A percentile compares a stretch with the other conserved stretches of the same genome.
These are phyloP conservation scores for Ridgeia piscesae DNA, from an alignment of 1,140 invertebrate genomes.

Conservation along the genomic window DNA sequence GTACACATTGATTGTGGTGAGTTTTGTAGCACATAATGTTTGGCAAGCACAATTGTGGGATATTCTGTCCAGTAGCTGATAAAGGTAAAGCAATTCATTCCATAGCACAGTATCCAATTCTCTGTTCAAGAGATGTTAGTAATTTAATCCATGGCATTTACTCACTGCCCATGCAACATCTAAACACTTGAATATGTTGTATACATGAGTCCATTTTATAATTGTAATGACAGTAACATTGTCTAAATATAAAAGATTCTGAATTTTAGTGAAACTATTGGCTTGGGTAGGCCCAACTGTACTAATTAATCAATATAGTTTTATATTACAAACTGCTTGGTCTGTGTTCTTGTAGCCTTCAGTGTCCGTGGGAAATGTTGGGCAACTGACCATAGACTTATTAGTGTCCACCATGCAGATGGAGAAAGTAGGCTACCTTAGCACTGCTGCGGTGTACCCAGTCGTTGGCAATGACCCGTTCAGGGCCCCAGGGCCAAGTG, in stretches of 20 bases:
- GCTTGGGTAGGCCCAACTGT: too few relatives aligned
- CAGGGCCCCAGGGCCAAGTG: slow-evolving; percentile 58
- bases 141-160: too few relatives aligned
- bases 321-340: not conserved
- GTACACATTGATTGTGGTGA: not conserved
- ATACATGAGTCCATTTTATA: too few relatives aligned
- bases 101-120: too few relatives aligned
- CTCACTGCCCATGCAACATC: too few relatives aligned
- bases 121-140: too few relatives aligned
- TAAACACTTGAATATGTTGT: too few relatives aligned
- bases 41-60: not conserved
- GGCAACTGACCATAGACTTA: slow-evolving; percentile 74
- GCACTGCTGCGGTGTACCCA: slow-evolving; percentile 69
- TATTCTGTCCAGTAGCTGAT: not conserved
- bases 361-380: slow-evolving; percentile 79
- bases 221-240: too few relatives aligned
- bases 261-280: too few relatives aligned
- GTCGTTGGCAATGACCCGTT: slow-evolving; percentile 73
- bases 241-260: too few relatives aligned
- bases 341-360: slow-evolving; percentile 66
- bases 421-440: slow-evolving; percentile 66
- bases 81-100: too few relatives aligned
- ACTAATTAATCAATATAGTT: not conserved
- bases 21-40: not conserved
- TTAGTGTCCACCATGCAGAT: slow-evolving; percentile 69